Evolutionary conservation across 2,888 invertebrate genomes (phyloP).

Genomic region (Perizoma affinitatum): DNA sequence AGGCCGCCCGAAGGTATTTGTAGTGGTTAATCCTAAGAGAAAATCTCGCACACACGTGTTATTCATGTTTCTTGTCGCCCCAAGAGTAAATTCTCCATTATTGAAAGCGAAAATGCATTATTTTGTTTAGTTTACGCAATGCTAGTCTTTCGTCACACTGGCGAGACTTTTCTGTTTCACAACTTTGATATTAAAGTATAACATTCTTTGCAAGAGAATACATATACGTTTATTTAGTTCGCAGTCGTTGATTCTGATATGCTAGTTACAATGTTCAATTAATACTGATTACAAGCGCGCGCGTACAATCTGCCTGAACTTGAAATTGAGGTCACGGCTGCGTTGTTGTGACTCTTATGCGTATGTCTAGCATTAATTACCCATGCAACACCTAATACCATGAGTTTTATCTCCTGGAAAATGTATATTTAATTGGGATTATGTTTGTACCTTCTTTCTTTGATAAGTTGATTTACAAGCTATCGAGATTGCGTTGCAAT

Average conservation of each 20-base stretch:
- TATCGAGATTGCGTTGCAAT: constrained; percentile 8
- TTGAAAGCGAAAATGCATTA: background rate
- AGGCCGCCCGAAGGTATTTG: too few species aligned
- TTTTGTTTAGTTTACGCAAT: constrained; percentile 4
- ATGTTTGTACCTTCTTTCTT: constrained; percentile 7
- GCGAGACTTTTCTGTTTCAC: constrained; percentile 1
- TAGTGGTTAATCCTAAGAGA: too few species aligned
- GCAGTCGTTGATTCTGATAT: constrained; percentile 13
- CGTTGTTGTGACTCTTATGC: constrained; percentile 22
- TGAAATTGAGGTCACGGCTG: constrained; percentile 37
- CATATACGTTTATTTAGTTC: constrained; percentile 7
- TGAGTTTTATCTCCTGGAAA: constrained; percentile 1
- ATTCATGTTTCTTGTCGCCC: too few species aligned
- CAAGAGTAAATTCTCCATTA: background rate
- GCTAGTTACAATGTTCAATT: constrained; percentile 22
- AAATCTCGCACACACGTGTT: too few species aligned
- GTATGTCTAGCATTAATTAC: constrained; percentile 2
- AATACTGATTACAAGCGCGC: constrained; percentile 9
- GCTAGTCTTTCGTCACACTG: constrained; percentile 5
- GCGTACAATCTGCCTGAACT: constrained; percentile 29
- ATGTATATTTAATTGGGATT: background rate
- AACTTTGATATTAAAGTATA: constrained; percentile 1
- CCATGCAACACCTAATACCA: constrained; percentile 16
- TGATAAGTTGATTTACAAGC: constrained; percentile 5
- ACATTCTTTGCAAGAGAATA: background rate